Conservation (phyloP, 2,797 vertebrate genomes). For the Sylvilagus floridanus region DNA sequence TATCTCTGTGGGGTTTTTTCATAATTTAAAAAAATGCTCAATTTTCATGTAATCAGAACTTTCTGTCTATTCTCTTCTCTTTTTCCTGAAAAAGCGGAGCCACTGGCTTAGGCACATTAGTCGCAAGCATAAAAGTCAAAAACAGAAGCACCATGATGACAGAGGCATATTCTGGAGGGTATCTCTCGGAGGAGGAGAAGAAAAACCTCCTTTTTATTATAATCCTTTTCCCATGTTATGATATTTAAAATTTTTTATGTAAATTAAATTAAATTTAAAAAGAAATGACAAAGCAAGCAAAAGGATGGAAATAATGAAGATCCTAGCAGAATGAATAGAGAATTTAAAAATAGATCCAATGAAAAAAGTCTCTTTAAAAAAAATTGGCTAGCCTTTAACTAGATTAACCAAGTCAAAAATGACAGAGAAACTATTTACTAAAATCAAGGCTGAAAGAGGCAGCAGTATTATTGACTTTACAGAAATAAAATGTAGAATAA, state of each 20-base stretch:
- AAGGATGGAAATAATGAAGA: background rate
- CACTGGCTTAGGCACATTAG: background rate
- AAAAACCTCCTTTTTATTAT: background rate
- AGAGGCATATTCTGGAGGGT: too few species aligned
- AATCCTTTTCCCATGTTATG: background rate
- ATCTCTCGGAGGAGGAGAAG: background rate
- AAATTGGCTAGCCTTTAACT: background rate
- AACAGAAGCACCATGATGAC: background rate
- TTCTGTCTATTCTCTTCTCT: background rate
- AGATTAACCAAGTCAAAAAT: background rate
- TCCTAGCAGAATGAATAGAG: background rate
- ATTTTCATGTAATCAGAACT: background rate
- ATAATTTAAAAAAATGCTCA: background rate
- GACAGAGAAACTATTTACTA: background rate
- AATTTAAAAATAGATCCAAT: background rate
- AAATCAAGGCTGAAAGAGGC: background rate
- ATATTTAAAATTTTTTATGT: background rate
- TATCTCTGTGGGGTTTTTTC: background rate
- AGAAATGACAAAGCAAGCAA: background rate
- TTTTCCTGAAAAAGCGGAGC: background rate
- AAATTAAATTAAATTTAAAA: constrained; percentile 6
- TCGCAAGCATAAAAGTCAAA: background rate
- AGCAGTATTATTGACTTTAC: background rate
- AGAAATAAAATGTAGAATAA: constrained; percentile 8
- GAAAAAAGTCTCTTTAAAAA: background rate